Evolutionary conservation across 2,888 invertebrate species (phyloP), one percentile per base, ranked within the genome.

Genomic region (Hirtodrosophila alboralis): DNA sequence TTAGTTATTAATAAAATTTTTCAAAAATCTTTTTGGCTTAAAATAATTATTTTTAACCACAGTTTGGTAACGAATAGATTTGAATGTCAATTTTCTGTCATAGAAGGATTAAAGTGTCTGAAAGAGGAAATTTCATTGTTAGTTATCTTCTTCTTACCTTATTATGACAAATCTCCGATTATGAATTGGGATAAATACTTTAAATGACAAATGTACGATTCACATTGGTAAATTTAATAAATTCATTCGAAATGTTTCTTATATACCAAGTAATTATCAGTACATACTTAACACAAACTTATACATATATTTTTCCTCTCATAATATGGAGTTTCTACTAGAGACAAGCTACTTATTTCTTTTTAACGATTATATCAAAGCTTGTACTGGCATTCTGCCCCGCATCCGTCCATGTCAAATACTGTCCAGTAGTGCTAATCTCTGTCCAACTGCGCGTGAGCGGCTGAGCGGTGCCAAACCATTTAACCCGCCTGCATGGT

Each of bases 381-480:
- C 65, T 67, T 47, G 59, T 21, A 43, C 63, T 45, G 33, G 45
- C 47, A 30, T 10, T 31, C 37, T 41, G 43, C 31, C 56, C 49
- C 30, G 13, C 56, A 63, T 60, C 61, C 61, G 18, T 54, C 54
- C 84, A 78, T 41, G 48, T 68, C 30, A 77, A 75, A 62, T 70
- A 88, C 63, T 87, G 78, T 51, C 83, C 86, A 48, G 78, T 61
- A 31, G 75, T 74, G 16, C 49, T 64, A 43, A 89, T 86, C 58
- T 86, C 79, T 10, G 75, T 57, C 88, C 90, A 89, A 41, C 80
- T 87, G 44, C 71, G 71, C 36, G 84, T 81, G 40, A 88, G 74
- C 31, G 88, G 75, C 59, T 89, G 89, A 26, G 88, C 83, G 9
- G 72, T 57, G 33, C 89, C 89, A 58, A 84, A 86, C 89, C 89